Conservation (phyloP, 2,797 vertebrate genomes). For the Coranthus polyacanthus region DNA sequence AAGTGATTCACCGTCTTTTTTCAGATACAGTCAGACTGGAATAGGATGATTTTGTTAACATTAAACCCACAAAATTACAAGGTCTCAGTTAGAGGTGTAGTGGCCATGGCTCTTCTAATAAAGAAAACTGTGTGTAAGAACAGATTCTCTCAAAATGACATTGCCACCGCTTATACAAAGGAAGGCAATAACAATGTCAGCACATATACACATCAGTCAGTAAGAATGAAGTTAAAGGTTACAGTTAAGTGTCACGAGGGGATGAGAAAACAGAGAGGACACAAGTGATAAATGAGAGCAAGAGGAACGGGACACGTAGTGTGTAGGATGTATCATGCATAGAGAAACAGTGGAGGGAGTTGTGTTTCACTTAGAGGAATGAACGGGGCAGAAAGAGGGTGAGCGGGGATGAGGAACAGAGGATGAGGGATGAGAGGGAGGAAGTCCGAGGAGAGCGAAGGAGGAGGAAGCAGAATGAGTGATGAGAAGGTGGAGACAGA, state of each 20-base stretch:
- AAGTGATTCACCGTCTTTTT: too few species aligned
- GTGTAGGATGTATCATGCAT: slow-evolving; percentile 39
- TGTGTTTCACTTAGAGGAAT: slow-evolving; percentile 57
- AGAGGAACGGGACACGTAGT: slow-evolving; percentile 26
- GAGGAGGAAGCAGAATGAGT: slow-evolving; percentile 67
- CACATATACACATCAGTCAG: slow-evolving; percentile 26
- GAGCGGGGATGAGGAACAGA: slow-evolving; percentile 38
- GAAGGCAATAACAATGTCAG: background rate
- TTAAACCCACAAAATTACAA: background rate
- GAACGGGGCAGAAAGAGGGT: slow-evolving; percentile 45
- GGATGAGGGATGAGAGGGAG: slow-evolving; percentile 65
- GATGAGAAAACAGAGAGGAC: slow-evolving; percentile 35
- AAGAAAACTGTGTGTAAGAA: background rate
- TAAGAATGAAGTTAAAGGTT: slow-evolving; percentile 22
- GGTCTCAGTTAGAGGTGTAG: too few species aligned
- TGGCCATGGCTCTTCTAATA: background rate
- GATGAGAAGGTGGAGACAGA: slow-evolving; percentile 69
- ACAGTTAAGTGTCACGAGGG: slow-evolving; percentile 26
- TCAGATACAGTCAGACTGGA: background rate
- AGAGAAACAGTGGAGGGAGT: slow-evolving; percentile 45
- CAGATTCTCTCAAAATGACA: background rate
- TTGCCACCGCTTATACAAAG: background rate
- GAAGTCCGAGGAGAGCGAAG: slow-evolving; percentile 54
- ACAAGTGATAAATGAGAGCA: slow-evolving; percentile 49
- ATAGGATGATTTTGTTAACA: background rate